phyloP scores from a whole-genome alignment of 53 echinoderm and acorn worm genomes.

The Temnopleurus reevesii region DNA sequence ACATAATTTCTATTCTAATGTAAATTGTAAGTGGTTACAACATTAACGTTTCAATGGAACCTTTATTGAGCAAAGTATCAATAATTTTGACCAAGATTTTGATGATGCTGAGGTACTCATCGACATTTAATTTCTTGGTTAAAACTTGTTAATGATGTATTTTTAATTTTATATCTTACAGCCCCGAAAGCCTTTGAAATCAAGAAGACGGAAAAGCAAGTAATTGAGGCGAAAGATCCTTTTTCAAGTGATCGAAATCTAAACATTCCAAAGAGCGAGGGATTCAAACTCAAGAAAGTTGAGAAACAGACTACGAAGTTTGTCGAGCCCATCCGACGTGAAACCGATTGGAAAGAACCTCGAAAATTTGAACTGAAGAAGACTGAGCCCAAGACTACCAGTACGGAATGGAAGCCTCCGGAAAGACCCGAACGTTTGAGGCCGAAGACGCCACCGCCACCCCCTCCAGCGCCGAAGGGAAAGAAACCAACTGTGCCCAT shows the following conservation, averaged over 20 bases:
- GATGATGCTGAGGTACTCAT: no score
- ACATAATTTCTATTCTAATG: no score
- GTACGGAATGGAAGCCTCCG: conserved; percentile 71
- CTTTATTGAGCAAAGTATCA: no score
- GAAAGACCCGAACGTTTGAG: conserved; percentile 65
- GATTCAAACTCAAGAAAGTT: conserved; percentile 76
- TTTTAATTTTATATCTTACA: conserved; percentile 28
- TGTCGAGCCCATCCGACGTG: conserved; percentile 39
- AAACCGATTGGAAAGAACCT: conserved; percentile 71
- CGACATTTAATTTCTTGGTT: no score
- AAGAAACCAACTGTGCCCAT: conserved; percentile 65
- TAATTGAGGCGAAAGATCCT: conserved; percentile 74
- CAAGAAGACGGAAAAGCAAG: conserved; percentile 69
- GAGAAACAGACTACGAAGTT: conserved; percentile 73
- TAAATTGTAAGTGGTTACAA: no score
- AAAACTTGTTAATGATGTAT: neutral
- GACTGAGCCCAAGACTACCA: conserved; percentile 53
- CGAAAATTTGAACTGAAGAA: conserved; percentile 79
- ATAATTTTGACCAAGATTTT: no score
- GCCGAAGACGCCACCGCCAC: conserved; percentile 67
- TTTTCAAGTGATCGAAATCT: conserved; percentile 74
- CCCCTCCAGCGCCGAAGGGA: conserved; percentile 66
- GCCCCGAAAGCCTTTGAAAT: conserved; percentile 84
- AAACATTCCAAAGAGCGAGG: conserved; percentile 81
- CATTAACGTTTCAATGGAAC: no score